Evolutionary conservation across 2,797 vertebrate species (phyloP), one percentile per base, ranked within the genome.

Genomic region (Telmatherina bonti): DNA sequence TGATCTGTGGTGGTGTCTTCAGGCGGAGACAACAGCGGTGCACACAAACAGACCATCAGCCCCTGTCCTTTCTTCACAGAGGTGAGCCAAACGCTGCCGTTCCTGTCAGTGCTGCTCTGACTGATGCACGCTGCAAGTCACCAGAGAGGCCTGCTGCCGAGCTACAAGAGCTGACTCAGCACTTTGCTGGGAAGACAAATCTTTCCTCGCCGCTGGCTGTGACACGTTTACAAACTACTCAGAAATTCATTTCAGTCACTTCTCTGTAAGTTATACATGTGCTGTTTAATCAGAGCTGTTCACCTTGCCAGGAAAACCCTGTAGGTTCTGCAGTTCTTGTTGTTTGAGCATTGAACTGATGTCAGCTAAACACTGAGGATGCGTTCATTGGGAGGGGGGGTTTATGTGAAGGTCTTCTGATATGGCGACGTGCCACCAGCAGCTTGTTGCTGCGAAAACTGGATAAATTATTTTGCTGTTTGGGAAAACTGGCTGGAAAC

Each of bases 121-220:
- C 79, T 74, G 84, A 91, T 85, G 83, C 69, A n/a, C 55, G 38
- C 72, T 49, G 74, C 51, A 49, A 82, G 82, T 67, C 81, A 43
- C 80, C 33, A 16, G 62, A 74, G 62, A 74, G 59, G 63, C 24
- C 62, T n/a, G 74, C 72, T 12, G 81, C 78, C 3, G 68, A 70
- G 64, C 85, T 16, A 29, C 74, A 53, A 82, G 33, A 74, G 89
- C 90, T 90, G 88, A 92, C 74, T 89, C 84, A 43, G 64, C 86
- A 81, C 79, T 89, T 72, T 54, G 13, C 76, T 1, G 45, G 26
- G 70, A 73, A 85, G 80, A 84, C 73, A 6, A 70, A 72, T 81
- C 61, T 85, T 72, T 80, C 79, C 82, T 80, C 78, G 72, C 62
- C 35, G 1, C 59, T 0, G 57, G 7, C 63, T 18, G 55, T 81